Base-by-base conservation (phyloP, 2,888 invertebrate species). In the Patella pellucida region DNA sequence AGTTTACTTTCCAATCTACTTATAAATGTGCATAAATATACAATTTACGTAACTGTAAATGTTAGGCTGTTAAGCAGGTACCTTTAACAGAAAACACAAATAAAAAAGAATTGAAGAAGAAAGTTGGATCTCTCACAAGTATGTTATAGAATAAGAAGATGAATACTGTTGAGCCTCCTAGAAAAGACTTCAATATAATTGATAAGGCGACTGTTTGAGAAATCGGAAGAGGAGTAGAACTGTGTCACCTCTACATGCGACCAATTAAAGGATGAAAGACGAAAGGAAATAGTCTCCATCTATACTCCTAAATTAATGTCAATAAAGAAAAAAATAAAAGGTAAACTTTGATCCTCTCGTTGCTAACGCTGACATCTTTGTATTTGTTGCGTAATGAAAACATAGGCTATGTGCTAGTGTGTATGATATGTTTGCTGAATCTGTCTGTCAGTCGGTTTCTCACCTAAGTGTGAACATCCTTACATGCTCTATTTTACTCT, bases 181-280 rank as follows among this genome's bases (percentile, higher is more conserved):
- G 41, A 41, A 41, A 41, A 41, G 41, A 41, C 41, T 41, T 41
- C 41, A 41, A 41, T 41, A 23, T 23, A 62, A 62, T 62, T 62
- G 62, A 62, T 62, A 62, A 62, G 62, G 14, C 19, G 62, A 23
- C 19, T 19, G 62, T 15, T 62, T 19, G 62, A 62, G 19, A 62
- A 62, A 62, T 15, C 3, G 23, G 62, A 62, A 62, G 23, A 23
- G 14, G 23, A 62, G 23, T 19, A 23, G 62, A 62, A 62, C 23
- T 11, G 62, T 62, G 62, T 62, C 62, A 62, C 19, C 19, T 62
- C 62, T 62, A 62, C 62, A 62, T 62, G 19, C 62, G 19, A 62
- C 62, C 62, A 62, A 62, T 62, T 62, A 62, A 62, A 62, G 19
- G 62, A 62, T 62, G 62, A 62, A 62, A 62, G 62, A 23, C 19